Percentiles rank a stretch among this genome's conserved stretches.
Conservation (phyloP, 2,797 vertebrate species). For the Coccyzus lansbergi region DNA sequence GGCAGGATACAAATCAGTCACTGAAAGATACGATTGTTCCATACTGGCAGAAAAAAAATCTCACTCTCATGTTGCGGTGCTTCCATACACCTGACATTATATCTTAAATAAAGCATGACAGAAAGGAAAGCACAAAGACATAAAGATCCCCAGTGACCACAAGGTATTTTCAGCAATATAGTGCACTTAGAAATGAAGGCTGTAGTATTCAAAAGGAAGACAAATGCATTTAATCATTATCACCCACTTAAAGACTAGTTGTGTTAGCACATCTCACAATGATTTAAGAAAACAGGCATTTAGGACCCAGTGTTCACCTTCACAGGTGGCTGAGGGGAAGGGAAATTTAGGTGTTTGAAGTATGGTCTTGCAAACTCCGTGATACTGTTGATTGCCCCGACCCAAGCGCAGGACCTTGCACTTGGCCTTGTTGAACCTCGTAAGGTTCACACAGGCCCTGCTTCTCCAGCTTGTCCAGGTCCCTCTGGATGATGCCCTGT, state of each 20-base stretch:
- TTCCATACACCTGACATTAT: not conserved
- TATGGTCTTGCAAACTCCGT: not conserved
- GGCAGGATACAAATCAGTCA: conserved; percentile 61
- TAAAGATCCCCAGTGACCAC: not conserved
- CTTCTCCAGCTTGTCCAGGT: too few species aligned
- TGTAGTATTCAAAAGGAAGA: not conserved
- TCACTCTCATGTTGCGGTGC: not conserved
- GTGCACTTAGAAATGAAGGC: not conserved
- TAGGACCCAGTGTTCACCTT: not conserved
- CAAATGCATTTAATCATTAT: not conserved
- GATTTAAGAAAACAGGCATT: not conserved
- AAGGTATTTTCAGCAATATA: not conserved
- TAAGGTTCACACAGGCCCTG: too few species aligned
- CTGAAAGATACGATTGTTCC: conserved; percentile 19
- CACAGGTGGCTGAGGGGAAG: not conserved
- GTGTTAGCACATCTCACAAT: not conserved
- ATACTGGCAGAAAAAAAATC: not conserved
- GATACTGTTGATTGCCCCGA: not conserved
- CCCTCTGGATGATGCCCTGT: too few species aligned
- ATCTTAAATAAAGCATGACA: not conserved
- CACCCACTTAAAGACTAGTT: not conserved
- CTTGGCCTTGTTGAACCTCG: too few species aligned
- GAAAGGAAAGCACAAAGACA: not conserved
- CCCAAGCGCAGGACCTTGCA: too few species aligned
- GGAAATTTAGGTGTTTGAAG: not conserved